Evolutionary conservation across 2,113 vertebrate genomes (phyloP), one percentile per base, ranked within the genome.

Genomic region (Scomber colias): DNA sequence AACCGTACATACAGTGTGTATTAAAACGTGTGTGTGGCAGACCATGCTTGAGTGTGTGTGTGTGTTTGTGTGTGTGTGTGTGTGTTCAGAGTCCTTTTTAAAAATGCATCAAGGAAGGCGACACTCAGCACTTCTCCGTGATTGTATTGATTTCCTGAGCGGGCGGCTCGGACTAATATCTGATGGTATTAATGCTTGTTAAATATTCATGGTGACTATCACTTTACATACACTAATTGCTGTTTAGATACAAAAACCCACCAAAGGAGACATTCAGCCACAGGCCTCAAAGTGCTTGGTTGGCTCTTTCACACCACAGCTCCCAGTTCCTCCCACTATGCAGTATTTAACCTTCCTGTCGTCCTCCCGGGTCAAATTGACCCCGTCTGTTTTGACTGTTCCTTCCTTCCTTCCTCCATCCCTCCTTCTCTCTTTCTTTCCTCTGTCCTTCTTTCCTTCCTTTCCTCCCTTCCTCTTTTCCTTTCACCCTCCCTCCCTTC

Each of bases 181-280:
- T 78, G 54, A 61, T 51, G 65, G 78, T 79, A 85, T 89, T 81
- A 91, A 85, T 45, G 50, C 62, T 62, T 8, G 70, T 94, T 87
- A 90, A 90, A 89, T 90, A 93, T 93, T 90, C 62, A 92, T 86
- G 53, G 24, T 3, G 24, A 51, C 71, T 55, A 74, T 87, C 81
- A 81, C 64, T 65, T 91, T 75, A 69, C 87, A 80, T 55, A 35
- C 24, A 21, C 9, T 11, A 46, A 21, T 56, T 82, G 31, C 60
- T 21, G 12, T 30, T 60, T 16, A 14, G 11, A 48, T 14, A 19
- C 51, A 51, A 61, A 61, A 21, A 21, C 35, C 4, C 3, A 30
- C 56, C 6, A 50, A 27, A 6, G 11, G 14, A 65, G 44, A 35
- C 8, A 2, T 21, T 24, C 27, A 27, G 53, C 11, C 60, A 54